phyloP scores from a whole-genome alignment of 2,888 invertebrate species.

The Marronus borbonicus region DNA sequence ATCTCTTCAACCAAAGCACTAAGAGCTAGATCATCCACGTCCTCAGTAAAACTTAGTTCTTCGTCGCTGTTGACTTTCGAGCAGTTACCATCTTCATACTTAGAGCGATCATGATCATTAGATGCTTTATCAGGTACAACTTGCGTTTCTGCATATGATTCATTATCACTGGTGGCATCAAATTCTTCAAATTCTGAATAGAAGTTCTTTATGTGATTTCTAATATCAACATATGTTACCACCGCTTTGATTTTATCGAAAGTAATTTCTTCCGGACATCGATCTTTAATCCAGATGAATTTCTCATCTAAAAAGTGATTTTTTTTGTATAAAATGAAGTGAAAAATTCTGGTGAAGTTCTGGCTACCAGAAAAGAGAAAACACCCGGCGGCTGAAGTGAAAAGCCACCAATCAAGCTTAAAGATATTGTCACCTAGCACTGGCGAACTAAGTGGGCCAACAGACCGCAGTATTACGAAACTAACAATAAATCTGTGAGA shows the following conservation, averaged over 20 bases:
- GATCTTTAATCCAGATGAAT: slow-evolving; percentile 61
- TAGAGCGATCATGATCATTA: background rate
- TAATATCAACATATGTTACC: slow-evolving; percentile 62
- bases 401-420: too few species aligned
- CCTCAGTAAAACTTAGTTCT: background rate
- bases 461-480: too few species aligned
- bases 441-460: too few species aligned
- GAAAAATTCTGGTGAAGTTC: too few species aligned
- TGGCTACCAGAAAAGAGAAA: too few species aligned
- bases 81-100: background rate
- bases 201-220: slow-evolving; percentile 62
- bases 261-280: slow-evolving; percentile 63
- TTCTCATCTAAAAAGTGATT: slow-evolving; percentile 58
- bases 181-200: slow-evolving; percentile 63
- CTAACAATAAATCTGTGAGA: too few species aligned
- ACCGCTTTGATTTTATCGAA: slow-evolving; percentile 64
- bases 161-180: slow-evolving; percentile 54
- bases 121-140: background rate
- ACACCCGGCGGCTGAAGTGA: too few species aligned
- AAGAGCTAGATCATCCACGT: slow-evolving; percentile 9
- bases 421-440: too few species aligned
- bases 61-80: background rate
- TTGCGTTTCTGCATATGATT: too few species aligned
- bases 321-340: too few species aligned
- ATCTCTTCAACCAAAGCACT: slow-evolving; percentile 46